These are phyloP conservation scores for Dioctria rufipes DNA, from an alignment of 2,888 invertebrate genomes.

Conservation along the genomic window DNA sequence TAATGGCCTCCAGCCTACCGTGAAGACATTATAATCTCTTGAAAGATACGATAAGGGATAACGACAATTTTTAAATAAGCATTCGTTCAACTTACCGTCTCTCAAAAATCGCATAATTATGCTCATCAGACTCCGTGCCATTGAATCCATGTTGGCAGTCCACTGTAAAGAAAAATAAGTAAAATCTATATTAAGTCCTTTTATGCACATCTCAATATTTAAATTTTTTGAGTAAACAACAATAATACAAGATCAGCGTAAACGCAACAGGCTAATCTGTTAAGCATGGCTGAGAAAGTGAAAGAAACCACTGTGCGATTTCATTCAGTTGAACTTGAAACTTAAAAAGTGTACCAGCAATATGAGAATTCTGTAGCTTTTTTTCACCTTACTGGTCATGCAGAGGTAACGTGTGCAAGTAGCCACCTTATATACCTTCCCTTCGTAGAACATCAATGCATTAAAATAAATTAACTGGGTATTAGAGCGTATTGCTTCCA, in stretches of 20 bases:
- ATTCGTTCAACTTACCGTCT: slow-evolving; percentile 74
- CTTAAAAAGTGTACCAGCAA: slow-evolving; percentile 8
- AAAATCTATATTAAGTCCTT: too few relatives aligned
- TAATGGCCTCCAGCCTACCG: slow-evolving; percentile 81
- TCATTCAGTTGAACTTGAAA: slow-evolving; percentile 8
- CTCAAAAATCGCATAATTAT: slow-evolving; percentile 80
- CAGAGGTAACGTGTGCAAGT: too few relatives aligned
- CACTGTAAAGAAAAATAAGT: slow-evolving; percentile 68
- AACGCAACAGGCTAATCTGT: too few relatives aligned
- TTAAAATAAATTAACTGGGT: too few relatives aligned
- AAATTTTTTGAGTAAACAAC: too few relatives aligned
- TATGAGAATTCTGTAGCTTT: too few relatives aligned
- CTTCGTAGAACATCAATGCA: too few relatives aligned
- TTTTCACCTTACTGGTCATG: too few relatives aligned
- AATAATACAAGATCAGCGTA: too few relatives aligned
- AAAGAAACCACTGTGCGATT: slow-evolving; percentile 13
- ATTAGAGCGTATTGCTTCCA: too few relatives aligned
- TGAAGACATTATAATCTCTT: slow-evolving; percentile 85
- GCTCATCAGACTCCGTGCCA: slow-evolving; percentile 80
- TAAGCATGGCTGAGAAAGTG: slow-evolving; percentile 26
- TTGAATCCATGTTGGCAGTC: slow-evolving; percentile 80
- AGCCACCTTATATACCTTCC: too few relatives aligned
- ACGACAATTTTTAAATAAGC: slow-evolving; percentile 20
- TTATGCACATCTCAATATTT: too few relatives aligned
- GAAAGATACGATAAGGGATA: slow-evolving; percentile 77